A percentile compares a stretch with the other conserved stretches of the same genome.
These are phyloP conservation scores for Gallinago stenura DNA, from an alignment of 2,797 vertebrate genomes.

Conservation along the genomic window DNA sequence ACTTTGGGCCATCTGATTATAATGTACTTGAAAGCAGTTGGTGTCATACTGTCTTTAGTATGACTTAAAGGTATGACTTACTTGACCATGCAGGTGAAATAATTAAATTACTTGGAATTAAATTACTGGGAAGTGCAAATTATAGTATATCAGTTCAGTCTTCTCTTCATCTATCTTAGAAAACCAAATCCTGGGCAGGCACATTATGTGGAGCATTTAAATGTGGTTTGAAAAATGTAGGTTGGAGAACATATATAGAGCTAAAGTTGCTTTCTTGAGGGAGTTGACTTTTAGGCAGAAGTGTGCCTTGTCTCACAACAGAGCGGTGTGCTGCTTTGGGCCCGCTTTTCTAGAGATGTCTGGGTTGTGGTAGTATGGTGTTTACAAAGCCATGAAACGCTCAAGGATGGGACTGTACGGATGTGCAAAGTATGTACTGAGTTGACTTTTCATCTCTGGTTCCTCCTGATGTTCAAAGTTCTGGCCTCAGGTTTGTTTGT, in stretches of 20 bases:
- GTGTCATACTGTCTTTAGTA: background rate
- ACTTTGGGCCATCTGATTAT: background rate
- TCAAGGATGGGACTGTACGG: background rate
- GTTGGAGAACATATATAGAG: rapidly evolving
- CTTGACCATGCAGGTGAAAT: background rate
- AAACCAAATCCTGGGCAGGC: background rate
- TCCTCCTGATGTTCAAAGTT: background rate
- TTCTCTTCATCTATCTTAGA: background rate
- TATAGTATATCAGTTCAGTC: background rate
- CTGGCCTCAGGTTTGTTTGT: slow-evolving; percentile 12
- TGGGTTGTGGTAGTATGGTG: background rate
- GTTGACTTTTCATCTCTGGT: background rate
- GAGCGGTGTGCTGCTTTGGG: background rate
- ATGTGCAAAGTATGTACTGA: background rate
- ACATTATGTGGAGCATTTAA: background rate
- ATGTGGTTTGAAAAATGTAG: background rate
- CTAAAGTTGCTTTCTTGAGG: background rate
- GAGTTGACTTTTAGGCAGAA: background rate
- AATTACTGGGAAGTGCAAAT: background rate
- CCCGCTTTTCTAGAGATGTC: rapidly evolving
- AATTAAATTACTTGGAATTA: background rate
- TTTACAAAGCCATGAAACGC: background rate
- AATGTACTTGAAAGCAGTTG: background rate
- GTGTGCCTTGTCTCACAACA: rapidly evolving
- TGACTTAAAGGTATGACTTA: background rate